phyloP scores from a whole-genome alignment of 2,797 vertebrate genomes.

The Ptychobarbus kaznakovi region DNA sequence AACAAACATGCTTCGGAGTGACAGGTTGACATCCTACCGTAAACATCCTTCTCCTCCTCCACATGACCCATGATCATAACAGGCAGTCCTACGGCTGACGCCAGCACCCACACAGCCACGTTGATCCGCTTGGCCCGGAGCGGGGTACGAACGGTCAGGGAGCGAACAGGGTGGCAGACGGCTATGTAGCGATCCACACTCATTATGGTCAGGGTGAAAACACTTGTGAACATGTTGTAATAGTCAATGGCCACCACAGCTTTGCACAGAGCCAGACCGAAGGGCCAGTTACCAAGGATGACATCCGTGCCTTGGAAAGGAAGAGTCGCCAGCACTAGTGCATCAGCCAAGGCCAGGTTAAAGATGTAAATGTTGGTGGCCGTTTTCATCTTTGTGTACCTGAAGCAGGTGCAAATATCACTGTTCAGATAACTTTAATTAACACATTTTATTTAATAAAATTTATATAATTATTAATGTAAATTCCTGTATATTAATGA shows the following conservation, averaged over 20 bases:
- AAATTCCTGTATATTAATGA: neutral
- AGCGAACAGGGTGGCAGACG: constrained; percentile 87
- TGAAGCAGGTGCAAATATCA: constrained; percentile 58
- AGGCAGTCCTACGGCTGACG: constrained; percentile 83
- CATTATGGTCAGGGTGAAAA: constrained; percentile 88
- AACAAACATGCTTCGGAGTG: constrained; percentile 31
- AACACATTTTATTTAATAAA: neutral
- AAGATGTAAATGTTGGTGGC: constrained; percentile 91
- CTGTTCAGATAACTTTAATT: neutral
- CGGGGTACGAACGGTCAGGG: constrained; percentile 85
- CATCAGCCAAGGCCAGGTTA: constrained; percentile 85
- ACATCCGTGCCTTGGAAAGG: constrained; percentile 88
- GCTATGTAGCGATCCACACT: constrained; percentile 88
- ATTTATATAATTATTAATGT: too few relatives aligned
- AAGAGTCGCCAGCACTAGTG: constrained; percentile 83
- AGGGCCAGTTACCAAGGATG: constrained; percentile 86
- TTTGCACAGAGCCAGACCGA: constrained; percentile 85
- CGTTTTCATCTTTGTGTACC: constrained; percentile 91
- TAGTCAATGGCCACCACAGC: constrained; percentile 86
- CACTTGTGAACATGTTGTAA: constrained; percentile 92
- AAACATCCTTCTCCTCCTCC: constrained; percentile 81
- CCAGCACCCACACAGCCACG: constrained; percentile 85
- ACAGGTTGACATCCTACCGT: constrained; percentile 53
- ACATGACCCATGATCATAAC: constrained; percentile 87
- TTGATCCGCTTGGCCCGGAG: constrained; percentile 87